Base-by-base conservation (phyloP, 2,888 invertebrate species). In the Ditula angustiorana region DNA sequence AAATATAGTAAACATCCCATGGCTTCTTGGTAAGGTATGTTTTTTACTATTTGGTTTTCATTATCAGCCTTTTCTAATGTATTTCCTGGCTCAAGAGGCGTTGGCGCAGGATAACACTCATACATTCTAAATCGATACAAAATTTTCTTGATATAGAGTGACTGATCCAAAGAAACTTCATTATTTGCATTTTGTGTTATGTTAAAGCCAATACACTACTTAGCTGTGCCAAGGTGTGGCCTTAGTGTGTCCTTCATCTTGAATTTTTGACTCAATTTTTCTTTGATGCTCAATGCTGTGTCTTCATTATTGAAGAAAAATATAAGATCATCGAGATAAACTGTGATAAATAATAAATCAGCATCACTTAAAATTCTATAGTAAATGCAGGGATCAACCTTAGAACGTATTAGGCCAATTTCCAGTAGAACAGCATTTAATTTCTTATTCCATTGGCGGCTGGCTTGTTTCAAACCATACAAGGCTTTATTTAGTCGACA, bases 221-320 rank as follows among this genome's bases (percentile, higher is more conserved):
- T 65, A 24, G 49, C 61, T 28, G 3, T 19, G 2, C 65, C 69
- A 10, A 74, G 11, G 13, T n/a, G n/a, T n/a, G n/a, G n/a, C n/a
- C n/a, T n/a, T n/a, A n/a, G n/a, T n/a, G n/a, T n/a, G n/a, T 70
- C 69, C 26, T 75, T 73, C 66, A 74, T 71, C 0, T 62, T 10
- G 33, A 71, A 73, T 23, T 69, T 67, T 55, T 72, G n/a, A 37
- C 62, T 41, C 26, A 72, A 24, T 52, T 69, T 69, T 23, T 62
- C 24, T 23, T 73, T 72, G 13, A 68, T 65, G 1, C 30, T 5
- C 7, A 21, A 0, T 7, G 44, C 41, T 0, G 60, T 63, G 24
- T 63, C 7, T 71, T 44, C 19, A 13, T 37, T 37, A 5, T n/a
- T 37, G 44, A 44, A 44, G 8, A 44, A 44, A 19, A 19, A 44